These are phyloP conservation scores for Apis cerana DNA, from an alignment of 1,140 invertebrate species.

Conservation along the genomic window DNA sequence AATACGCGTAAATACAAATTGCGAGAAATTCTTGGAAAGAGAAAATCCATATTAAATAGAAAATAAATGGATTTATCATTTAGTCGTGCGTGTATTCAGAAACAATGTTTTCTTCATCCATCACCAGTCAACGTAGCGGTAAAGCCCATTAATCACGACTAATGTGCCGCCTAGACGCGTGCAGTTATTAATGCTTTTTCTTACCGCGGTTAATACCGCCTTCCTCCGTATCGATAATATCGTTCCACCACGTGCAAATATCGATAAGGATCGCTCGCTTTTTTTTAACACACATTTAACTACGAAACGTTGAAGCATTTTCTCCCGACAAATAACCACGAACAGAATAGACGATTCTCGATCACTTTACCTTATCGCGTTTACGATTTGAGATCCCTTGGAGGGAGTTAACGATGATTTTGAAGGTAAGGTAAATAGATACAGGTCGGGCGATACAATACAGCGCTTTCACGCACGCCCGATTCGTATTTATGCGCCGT, in stretches of 20 bases:
- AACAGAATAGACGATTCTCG: too few relatives aligned
- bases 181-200: constrained; percentile 62
- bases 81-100: constrained; percentile 38
- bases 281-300: constrained; percentile 48
- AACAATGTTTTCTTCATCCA: constrained; percentile 52
- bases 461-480: constrained; percentile 31
- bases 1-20: not conserved
- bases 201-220: constrained; percentile 53
- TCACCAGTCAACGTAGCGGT: constrained; percentile 46
- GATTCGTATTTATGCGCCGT: constrained; percentile 73
- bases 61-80: constrained; percentile 38
- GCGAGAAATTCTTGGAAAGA: not conserved
- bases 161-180: constrained; percentile 48
- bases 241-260: constrained; percentile 31
- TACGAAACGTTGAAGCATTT: constrained; percentile 30
- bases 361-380: too few relatives aligned
- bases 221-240: constrained; percentile 52
- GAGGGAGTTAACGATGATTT: too few relatives aligned
- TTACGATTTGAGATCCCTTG: too few relatives aligned
- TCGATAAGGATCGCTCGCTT: constrained; percentile 39
- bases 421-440: too few relatives aligned
- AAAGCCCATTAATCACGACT: constrained; percentile 60
- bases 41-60: not conserved
- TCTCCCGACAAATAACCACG: not conserved
- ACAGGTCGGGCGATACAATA: too few relatives aligned